A percentile compares a stretch with the other conserved stretches of the same genome.
Evolutionary conservation across 2,888 invertebrate genomes (phyloP).

Genomic region (Smittia sp.): DNA sequence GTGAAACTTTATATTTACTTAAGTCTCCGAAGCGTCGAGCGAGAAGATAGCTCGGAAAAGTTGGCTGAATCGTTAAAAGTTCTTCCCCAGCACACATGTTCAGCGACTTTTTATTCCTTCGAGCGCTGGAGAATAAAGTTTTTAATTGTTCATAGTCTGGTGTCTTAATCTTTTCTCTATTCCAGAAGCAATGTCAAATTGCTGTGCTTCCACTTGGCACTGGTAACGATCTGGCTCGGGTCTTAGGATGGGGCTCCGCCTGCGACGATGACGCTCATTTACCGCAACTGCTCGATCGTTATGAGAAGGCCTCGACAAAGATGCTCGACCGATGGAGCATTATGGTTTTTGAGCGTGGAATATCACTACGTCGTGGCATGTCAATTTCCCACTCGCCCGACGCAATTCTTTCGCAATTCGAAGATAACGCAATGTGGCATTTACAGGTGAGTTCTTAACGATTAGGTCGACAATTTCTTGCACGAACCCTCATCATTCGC

Average conservation of each 20-base stretch:
- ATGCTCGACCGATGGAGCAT: slow-evolving; percentile 98
- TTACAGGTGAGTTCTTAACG: slow-evolving; percentile 54
- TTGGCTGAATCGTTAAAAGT: neutral
- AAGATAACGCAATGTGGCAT: slow-evolving; percentile 73
- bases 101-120: too few relatives aligned
- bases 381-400: slow-evolving; percentile 57
- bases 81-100: neutral
- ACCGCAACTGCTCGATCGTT: slow-evolving; percentile 85
- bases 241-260: slow-evolving; percentile 88
- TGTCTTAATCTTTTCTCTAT: neutral
- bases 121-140: neutral
- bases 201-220: slow-evolving; percentile 94
- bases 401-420: slow-evolving; percentile 63
- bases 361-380: slow-evolving; percentile 58
- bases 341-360: slow-evolving; percentile 83
- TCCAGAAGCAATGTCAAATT: slow-evolving; percentile 86
- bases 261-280: slow-evolving; percentile 94
- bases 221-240: slow-evolving; percentile 93
- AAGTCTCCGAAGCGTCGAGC: too few relatives aligned
- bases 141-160: neutral
- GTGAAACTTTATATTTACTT: neutral
- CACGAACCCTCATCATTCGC: neutral
- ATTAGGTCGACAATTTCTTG: neutral
- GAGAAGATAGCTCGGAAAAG: neutral
- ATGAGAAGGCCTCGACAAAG: slow-evolving; percentile 95